A percentile compares a stretch with the other conserved stretches of the same genome.
Evolutionary conservation across 2,797 vertebrate species (phyloP).

Genomic region (Eulemur albifrons): DNA sequence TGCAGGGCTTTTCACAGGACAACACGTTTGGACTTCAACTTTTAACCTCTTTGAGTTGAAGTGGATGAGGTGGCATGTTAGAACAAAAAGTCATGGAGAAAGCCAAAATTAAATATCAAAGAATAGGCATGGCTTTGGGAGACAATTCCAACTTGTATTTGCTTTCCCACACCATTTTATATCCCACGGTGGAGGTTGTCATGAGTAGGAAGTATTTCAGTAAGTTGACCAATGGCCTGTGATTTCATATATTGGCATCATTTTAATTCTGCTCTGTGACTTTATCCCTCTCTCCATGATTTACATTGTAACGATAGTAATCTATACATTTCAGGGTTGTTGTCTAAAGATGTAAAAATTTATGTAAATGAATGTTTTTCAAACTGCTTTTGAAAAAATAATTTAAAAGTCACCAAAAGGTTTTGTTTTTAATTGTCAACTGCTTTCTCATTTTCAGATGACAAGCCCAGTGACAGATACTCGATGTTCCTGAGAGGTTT

Average conservation of each 20-base stretch:
- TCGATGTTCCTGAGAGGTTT: slow-evolving; percentile 11
- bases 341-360: neutral
- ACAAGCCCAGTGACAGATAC: slow-evolving; percentile 7
- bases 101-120: slow-evolving; percentile 28
- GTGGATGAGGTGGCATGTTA: neutral
- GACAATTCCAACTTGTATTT: neutral
- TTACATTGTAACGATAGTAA: neutral
- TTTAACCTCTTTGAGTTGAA: neutral
- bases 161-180: neutral
- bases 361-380: slow-evolving; percentile 10
- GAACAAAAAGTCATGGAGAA: neutral
- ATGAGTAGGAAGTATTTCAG: neutral
- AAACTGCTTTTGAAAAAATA: slow-evolving; percentile 34
- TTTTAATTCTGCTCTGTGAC: neutral
- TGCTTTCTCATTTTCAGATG: slow-evolving; percentile 52
- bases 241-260: neutral
- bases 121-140: neutral
- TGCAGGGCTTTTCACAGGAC: neutral
- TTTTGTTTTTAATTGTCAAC: slow-evolving; percentile 43
- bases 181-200: neutral
- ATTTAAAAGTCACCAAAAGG: neutral
- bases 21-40: neutral
- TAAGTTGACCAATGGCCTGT: slow-evolving; percentile 10
- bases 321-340: neutral
- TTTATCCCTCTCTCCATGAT: neutral